Conservation (phyloP, 1,140 invertebrate species). For the Mycetomoellerius zeteki region DNA sequence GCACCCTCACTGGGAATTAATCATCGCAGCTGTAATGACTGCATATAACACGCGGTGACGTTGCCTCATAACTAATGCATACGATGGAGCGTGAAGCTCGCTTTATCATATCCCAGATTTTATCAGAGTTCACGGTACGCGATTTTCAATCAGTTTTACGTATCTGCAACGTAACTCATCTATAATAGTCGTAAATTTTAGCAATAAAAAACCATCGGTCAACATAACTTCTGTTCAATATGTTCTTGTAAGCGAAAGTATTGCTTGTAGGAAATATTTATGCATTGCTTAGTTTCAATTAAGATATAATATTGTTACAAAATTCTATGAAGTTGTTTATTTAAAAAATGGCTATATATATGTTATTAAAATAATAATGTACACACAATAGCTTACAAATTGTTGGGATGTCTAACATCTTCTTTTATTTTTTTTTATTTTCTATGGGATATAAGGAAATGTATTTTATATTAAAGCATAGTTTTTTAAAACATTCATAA, state of each 20-base stretch:
- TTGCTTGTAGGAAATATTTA: slow-evolving; percentile 2
- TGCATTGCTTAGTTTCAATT: not conserved
- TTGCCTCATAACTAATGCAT: slow-evolving; percentile 64
- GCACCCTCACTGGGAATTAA: slow-evolving; percentile 72
- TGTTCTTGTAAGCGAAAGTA: not conserved
- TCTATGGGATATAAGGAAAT: not conserved
- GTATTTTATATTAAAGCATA: not conserved
- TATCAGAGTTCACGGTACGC: slow-evolving; percentile 55
- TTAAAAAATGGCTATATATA: not conserved
- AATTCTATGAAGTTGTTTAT: not conserved
- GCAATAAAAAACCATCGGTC: slow-evolving; percentile 22
- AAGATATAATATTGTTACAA: not conserved
- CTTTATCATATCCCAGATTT: slow-evolving; percentile 58
- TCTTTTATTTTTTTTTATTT: not conserved
- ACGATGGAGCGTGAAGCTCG: slow-evolving; percentile 50
- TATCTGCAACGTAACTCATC: slow-evolving; percentile 55
- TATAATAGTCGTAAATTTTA: slow-evolving; percentile 43
- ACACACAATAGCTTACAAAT: not conserved
- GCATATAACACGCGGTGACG: slow-evolving; percentile 57
- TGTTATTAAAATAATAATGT: not conserved
- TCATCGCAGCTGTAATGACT: slow-evolving; percentile 67
- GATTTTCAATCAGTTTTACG: slow-evolving; percentile 63
- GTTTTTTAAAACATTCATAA: not conserved
- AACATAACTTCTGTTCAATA: no score
- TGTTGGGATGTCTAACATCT: not conserved